Conservation (phyloP, 2,797 vertebrate species). For the Leuciscus waleckii region DNA sequence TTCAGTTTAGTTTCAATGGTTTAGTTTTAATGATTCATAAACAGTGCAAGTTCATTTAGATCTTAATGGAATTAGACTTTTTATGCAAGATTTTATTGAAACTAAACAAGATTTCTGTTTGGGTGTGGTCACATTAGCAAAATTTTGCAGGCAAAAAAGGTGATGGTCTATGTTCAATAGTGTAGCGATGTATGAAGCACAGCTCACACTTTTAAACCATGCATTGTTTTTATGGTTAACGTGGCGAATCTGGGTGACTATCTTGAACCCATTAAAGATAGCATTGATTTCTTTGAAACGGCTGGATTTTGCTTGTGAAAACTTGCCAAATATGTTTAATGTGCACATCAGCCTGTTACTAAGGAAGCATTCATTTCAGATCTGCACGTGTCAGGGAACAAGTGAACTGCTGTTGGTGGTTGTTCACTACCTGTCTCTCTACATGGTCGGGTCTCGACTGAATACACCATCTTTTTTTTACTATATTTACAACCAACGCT, state of each 20-base stretch:
- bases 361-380: not conserved
- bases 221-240: not conserved
- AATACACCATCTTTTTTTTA: not conserved
- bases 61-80: not conserved
- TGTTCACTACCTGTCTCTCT: not conserved
- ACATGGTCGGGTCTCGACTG: not conserved
- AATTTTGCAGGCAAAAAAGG: not conserved
- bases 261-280: not conserved
- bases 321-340: not conserved
- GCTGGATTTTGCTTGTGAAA: not conserved
- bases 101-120: not conserved
- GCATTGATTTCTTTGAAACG: not conserved
- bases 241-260: not conserved
- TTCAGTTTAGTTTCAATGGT: not conserved
- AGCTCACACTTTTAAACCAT: slow-evolving; percentile 1
- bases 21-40: not conserved
- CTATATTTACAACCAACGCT: slow-evolving; percentile 27
- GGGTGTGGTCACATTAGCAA: not conserved
- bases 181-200: not conserved
- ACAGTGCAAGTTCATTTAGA: not conserved
- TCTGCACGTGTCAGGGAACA: not conserved
- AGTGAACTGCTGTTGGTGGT: not conserved
- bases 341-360: not conserved
- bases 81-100: not conserved
- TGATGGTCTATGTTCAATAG: not conserved